Conservation (phyloP, 2,113 vertebrate species). For the Semnopithecus entellus region DNA sequence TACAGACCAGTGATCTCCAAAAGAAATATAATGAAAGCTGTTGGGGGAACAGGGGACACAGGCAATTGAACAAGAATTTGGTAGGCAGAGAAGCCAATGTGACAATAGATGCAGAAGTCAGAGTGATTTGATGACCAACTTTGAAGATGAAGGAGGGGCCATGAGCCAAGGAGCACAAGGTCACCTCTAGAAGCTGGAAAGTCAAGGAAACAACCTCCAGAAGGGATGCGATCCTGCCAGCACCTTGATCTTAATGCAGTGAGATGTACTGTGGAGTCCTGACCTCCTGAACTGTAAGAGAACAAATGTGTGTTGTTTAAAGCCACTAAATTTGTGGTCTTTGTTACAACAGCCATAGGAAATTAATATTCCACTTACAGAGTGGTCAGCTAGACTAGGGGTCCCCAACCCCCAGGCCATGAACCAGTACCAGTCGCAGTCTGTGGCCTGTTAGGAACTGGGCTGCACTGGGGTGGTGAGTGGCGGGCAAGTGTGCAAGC, state of each 20-base stretch:
- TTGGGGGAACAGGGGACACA: background rate
- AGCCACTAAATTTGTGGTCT: background rate
- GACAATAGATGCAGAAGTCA: background rate
- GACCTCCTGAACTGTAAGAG: background rate
- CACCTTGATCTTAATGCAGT: background rate
- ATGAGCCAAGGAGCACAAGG: background rate
- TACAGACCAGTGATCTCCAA: too few species aligned
- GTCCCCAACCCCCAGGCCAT: too few species aligned
- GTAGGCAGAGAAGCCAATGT: background rate
- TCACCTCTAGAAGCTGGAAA: background rate
- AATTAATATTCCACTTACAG: background rate
- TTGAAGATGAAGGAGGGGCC: background rate
- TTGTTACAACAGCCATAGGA: background rate
- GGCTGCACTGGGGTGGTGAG: too few species aligned
- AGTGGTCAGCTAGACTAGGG: background rate
- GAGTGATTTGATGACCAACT: background rate
- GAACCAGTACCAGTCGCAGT: too few species aligned
- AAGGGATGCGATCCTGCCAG: background rate
- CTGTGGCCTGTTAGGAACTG: too few species aligned
- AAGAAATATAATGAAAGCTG: background rate
- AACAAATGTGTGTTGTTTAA: background rate
- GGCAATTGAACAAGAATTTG: background rate
- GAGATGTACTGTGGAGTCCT: background rate
- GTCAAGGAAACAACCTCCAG: background rate
- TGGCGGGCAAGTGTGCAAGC: too few species aligned